Conservation (phyloP, 2,888 invertebrate genomes). For the Latheticus oryzae region DNA sequence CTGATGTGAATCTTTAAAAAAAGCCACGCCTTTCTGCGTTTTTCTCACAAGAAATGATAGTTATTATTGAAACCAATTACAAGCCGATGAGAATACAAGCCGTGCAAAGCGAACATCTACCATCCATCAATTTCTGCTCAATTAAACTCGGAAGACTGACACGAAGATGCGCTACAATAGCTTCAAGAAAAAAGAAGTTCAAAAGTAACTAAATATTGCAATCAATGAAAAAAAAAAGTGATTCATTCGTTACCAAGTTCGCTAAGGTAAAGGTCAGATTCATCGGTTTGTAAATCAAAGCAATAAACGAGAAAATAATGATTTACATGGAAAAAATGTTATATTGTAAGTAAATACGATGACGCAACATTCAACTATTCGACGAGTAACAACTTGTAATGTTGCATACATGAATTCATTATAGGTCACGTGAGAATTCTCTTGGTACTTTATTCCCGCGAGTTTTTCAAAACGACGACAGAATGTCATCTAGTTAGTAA, state of each 20-base stretch:
- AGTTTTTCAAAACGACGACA: slow-evolving; percentile 14
- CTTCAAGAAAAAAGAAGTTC: neutral
- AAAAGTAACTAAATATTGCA: neutral
- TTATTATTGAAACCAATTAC: slow-evolving; percentile 27
- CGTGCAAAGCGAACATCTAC: slow-evolving; percentile 16
- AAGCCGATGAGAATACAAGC: slow-evolving; percentile 26
- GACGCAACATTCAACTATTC: slow-evolving; percentile 12
- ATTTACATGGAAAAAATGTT: neutral
- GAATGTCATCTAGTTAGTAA: too few relatives aligned
- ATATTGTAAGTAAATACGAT: slow-evolving; percentile 11
- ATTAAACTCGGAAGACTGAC: slow-evolving; percentile 15
- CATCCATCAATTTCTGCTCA: slow-evolving; percentile 33
- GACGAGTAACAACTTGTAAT: slow-evolving; percentile 11
- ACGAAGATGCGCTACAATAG: slow-evolving; percentile 9
- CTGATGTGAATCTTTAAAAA: slow-evolving; percentile 13
- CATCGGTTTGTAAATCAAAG: neutral
- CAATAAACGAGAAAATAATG: neutral
- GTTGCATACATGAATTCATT: slow-evolving; percentile 17
- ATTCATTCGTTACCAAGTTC: neutral
- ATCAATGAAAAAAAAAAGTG: neutral
- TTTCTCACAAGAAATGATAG: slow-evolving; percentile 21
- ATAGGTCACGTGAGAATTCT: slow-evolving; percentile 16
- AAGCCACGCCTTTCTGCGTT: too few relatives aligned
- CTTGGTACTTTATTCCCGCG: slow-evolving; percentile 6
- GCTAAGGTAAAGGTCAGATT: slow-evolving; percentile 7